Evolutionary conservation across 2,797 vertebrate genomes (phyloP), one percentile per base, ranked within the genome.

Genomic region (Ptychadena robeensis): DNA sequence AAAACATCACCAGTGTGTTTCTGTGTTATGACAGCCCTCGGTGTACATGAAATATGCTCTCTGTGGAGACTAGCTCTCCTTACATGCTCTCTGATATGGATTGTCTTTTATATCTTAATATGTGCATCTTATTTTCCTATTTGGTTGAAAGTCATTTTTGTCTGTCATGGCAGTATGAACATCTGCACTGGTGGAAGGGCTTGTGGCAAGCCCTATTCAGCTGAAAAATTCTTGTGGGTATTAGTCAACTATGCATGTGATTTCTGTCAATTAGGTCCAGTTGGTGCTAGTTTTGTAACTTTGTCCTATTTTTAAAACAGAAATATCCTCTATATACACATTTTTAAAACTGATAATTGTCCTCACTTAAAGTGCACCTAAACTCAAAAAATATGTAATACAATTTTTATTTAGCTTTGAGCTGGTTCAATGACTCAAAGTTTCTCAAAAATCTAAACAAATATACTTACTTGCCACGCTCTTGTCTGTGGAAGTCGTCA

Each of bases 141-240:
- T 86, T 81, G 82, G 31, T 44, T 74, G 25, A 63, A 18, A 37
- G 48, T 63, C 31, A 66, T 44, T 64, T 83, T 82, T 83, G 31
- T 80, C 15, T 64, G 18, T 53, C 25, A 63, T 86, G 34, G 67
- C 82, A 80, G 28, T 66, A 48, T 79, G 68, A 74, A 85, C 0
- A 27, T 78, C 73, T 78, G 18, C 38, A 80, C 67, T 27, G 9
- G 15, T 40, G 5, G 77, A 34, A 59, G n/a, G 14, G 28, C 59
- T 85, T 35, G 30, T 82, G 70, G 81, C 85, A 61, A 73, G 63
- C 2, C 82, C 74, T 59, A 53, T 28, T 75, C 73, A 85, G 57
- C 83, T 14, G 4, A 5, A 75, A 34, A 81, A 67, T 82, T 81
- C 81, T 40, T 73, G 59, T 85, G 5, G 70, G 75, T 57, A 67